These are phyloP conservation scores for Drosophila subobscura DNA, from an alignment of 1,140 invertebrate species.

Conservation along the genomic window DNA sequence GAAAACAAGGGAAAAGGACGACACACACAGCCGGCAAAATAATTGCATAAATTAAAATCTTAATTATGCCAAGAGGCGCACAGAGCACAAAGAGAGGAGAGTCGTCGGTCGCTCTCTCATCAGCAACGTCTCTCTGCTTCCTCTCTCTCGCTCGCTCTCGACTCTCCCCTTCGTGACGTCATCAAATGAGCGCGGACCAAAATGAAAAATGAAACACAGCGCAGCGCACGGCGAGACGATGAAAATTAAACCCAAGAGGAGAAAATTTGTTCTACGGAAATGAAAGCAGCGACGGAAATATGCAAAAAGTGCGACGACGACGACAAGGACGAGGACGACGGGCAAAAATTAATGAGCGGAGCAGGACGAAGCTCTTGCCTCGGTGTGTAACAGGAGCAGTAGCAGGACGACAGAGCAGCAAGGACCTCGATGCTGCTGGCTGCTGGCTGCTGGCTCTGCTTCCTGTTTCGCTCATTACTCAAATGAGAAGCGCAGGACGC, in stretches of 20 bases:
- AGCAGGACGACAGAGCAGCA: slow-evolving; percentile 53
- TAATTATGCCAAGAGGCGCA: slow-evolving; percentile 70
- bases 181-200: slow-evolving; percentile 74
- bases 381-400: slow-evolving; percentile 35
- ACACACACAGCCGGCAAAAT: slow-evolving; percentile 74
- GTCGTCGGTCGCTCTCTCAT: slow-evolving; percentile 2
- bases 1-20: slow-evolving; percentile 47
- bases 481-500: slow-evolving; percentile 69
- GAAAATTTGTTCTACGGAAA: slow-evolving; percentile 70
- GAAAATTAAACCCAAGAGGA: slow-evolving; percentile 68
- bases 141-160: slow-evolving; percentile 1
- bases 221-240: slow-evolving; percentile 7
- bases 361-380: not conserved
- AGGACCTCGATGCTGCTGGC: slow-evolving; percentile 35
- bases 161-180: slow-evolving; percentile 62
- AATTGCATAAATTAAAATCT: slow-evolving; percentile 83
- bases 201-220: slow-evolving; percentile 77
- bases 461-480: slow-evolving; percentile 65
- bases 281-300: slow-evolving; percentile 50
- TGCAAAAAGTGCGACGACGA: slow-evolving; percentile 64
- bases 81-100: slow-evolving; percentile 42
- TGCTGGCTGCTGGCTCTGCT: slow-evolving; percentile 21
- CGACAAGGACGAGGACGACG: too few species aligned
- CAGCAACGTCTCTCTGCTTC: not conserved
- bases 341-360: slow-evolving; percentile 68